Evolutionary conservation across 2,797 vertebrate genomes (phyloP).

Genomic region (Eulemur mongoz): DNA sequence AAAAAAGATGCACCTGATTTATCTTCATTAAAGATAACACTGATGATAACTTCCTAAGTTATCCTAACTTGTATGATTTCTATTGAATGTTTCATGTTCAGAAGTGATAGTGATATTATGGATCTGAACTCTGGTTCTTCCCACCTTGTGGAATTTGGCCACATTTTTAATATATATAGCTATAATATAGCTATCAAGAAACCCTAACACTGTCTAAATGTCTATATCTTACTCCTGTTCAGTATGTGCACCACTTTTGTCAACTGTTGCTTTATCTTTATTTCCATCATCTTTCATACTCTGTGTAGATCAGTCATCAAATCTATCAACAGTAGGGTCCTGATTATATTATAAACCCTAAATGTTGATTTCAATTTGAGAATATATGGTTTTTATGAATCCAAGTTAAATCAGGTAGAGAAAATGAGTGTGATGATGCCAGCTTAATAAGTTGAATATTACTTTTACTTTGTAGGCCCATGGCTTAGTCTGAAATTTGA

Average conservation of each 20-base stretch:
- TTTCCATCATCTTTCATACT: neutral
- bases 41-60: neutral
- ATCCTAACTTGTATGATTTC: neutral
- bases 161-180: neutral
- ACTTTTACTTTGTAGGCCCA: conserved; percentile 69
- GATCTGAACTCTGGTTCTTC: conserved; percentile 9
- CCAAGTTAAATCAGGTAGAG: conserved; percentile 44
- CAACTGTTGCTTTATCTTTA: conserved; percentile 14
- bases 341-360: conserved; percentile 16
- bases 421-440: conserved; percentile 65
- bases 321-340: neutral
- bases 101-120: neutral
- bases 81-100: neutral
- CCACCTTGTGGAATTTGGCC: neutral
- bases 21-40: neutral
- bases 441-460: conserved; percentile 75
- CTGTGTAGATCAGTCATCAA: neutral
- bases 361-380: conserved; percentile 59
- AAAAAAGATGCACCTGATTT: neutral
- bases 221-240: neutral
- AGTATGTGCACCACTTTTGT: neutral
- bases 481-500: conserved; percentile 77
- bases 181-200: neutral
- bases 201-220: neutral
- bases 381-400: conserved; percentile 48